phyloP scores from a whole-genome alignment of 2,888 invertebrate species.

The Schizaphis graminum region DNA sequence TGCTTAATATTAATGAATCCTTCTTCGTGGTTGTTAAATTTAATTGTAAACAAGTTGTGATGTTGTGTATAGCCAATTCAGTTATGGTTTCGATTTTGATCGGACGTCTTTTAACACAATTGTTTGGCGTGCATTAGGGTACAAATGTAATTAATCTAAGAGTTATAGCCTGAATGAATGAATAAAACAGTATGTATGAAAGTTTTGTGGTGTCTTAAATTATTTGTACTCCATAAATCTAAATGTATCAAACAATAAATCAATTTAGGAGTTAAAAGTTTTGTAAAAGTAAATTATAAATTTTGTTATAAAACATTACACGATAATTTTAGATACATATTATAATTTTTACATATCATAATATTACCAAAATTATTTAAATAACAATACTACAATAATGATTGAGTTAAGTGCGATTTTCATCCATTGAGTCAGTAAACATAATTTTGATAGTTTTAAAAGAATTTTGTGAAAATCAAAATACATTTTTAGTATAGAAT shows the following conservation, averaged over 20 bases:
- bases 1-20: neutral
- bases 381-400: neutral
- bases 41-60: neutral
- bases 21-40: neutral
- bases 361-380: neutral
- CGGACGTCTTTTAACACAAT: constrained; percentile 6
- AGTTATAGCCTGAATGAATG: neutral
- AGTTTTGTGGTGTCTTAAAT: neutral
- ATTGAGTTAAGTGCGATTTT: neutral
- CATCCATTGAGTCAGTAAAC: neutral
- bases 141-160: constrained; percentile 32
- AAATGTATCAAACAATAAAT: neutral
- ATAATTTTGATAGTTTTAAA: neutral
- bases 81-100: neutral
- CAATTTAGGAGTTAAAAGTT: neutral
- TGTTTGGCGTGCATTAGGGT: neutral
- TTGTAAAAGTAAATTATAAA: neutral
- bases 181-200: neutral
- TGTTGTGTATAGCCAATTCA: neutral
- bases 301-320: neutral
- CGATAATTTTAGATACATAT: neutral
- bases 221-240: neutral
- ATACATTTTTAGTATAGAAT: neutral
- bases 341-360: neutral
- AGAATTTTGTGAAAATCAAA: neutral